A percentile compares a stretch with the other conserved stretches of the same genome.
phyloP scores from a whole-genome alignment of 2,113 vertebrate species.

The Planiliza haematocheilus region DNA sequence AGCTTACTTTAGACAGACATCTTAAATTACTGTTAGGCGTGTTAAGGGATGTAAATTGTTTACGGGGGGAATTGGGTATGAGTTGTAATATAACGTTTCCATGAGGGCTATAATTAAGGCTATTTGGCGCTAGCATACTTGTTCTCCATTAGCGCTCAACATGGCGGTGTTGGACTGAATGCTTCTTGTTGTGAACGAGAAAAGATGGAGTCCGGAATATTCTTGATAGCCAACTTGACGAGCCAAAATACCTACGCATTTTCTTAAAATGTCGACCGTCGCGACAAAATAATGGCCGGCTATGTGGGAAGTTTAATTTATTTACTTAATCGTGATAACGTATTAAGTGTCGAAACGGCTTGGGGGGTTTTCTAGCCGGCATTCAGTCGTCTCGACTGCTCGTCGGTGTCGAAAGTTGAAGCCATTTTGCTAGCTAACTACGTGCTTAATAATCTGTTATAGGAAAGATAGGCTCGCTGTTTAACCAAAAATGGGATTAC shows the following conservation, averaged over 20 bases:
- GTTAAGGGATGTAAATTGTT: fast-evolving
- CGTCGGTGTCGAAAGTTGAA: slow-evolving; percentile 48
- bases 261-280: fast-evolving
- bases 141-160: slow-evolving; percentile 54
- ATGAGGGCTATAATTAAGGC: background rate
- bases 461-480: background rate
- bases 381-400: slow-evolving; percentile 3
- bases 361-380: background rate
- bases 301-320: fast-evolving
- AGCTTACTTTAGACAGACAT: too few species aligned
- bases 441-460: slow-evolving; percentile 25
- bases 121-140: background rate
- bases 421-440: slow-evolving; percentile 68
- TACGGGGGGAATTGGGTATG: fast-evolving
- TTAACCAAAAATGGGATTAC: background rate
- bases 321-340: too few species aligned
- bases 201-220: slow-evolving; percentile 74
- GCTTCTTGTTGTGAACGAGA: slow-evolving; percentile 71
- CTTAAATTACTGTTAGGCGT: background rate
- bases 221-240: slow-evolving; percentile 39
- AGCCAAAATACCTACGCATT: background rate
- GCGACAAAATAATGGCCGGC: fast-evolving
- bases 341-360: background rate
- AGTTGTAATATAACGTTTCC: background rate
- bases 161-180: slow-evolving; percentile 68